Conservation (phyloP, 2,797 vertebrate genomes). For the Neomorphus geoffroyi region DNA sequence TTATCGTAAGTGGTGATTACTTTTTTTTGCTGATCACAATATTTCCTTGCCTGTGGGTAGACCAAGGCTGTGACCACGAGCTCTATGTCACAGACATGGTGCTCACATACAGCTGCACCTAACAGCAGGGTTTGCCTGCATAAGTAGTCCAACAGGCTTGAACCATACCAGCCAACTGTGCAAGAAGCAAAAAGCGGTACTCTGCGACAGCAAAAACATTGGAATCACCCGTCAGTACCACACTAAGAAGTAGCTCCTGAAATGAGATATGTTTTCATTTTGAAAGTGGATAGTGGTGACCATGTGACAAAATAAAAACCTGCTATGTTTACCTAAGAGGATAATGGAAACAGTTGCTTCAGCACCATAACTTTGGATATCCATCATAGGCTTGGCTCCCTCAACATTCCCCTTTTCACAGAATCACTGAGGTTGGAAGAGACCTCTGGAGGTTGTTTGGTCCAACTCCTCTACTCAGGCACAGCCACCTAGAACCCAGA, state of each 20-base stretch:
- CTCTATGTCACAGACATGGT: neutral
- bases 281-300: neutral
- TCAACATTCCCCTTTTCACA: neutral
- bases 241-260: neutral
- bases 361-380: rapidly evolving
- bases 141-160: neutral
- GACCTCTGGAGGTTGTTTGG: neutral
- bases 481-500: neutral
- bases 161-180: neutral
- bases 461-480: neutral
- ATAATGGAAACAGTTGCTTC: neutral
- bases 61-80: neutral
- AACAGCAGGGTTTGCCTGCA: neutral
- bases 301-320: neutral
- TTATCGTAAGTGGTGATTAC: neutral
- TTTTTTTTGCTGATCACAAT: neutral
- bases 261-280: neutral
- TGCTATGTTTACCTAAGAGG: neutral
- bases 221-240: neutral
- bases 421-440: neutral
- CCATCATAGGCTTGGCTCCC: neutral
- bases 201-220: neutral
- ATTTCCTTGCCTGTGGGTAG: neutral
- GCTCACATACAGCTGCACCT: neutral
- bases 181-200: neutral